Conservation (phyloP, 2,797 vertebrate species). For the Syngnathus rostellatus region DNA sequence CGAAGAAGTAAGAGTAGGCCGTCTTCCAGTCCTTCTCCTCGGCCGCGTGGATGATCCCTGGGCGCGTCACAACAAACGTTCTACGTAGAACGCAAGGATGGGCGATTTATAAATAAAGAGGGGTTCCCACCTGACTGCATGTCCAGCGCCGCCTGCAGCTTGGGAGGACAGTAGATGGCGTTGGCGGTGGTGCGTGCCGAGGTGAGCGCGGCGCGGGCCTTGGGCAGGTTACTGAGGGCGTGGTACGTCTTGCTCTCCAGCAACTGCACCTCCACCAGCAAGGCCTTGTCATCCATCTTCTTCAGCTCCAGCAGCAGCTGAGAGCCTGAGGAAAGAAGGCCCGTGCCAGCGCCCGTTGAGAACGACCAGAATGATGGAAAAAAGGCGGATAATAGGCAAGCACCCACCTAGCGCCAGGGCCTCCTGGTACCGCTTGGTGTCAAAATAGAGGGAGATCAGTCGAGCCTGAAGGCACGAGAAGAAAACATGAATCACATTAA, state of each 20-base stretch:
- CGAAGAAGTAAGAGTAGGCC: slow-evolving; percentile 97
- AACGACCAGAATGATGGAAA: not conserved
- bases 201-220: slow-evolving; percentile 95
- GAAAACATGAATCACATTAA: not conserved
- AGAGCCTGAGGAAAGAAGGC: slow-evolving; percentile 66
- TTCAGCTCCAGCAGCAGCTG: slow-evolving; percentile 93
- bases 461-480: slow-evolving; percentile 75
- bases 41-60: slow-evolving; percentile 97
- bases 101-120: too few species aligned
- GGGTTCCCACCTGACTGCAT: slow-evolving; percentile 88
- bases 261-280: slow-evolving; percentile 96
- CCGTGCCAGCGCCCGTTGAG: too few species aligned
- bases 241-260: slow-evolving; percentile 99
- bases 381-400: not conserved
- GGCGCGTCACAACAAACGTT: not conserved
- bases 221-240: slow-evolving; percentile 95
- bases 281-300: slow-evolving; percentile 98
- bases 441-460: slow-evolving; percentile 95
- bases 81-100: not conserved
- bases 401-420: slow-evolving; percentile 91
- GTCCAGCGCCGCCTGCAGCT: slow-evolving; percentile 95
- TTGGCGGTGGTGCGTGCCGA: slow-evolving; percentile 98
- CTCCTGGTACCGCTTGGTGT: slow-evolving; percentile 98
- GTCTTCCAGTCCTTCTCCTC: slow-evolving; percentile 99
- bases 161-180: slow-evolving; percentile 97